Percentiles rank a stretch among this genome's conserved stretches.
Conservation (phyloP, 2,797 vertebrate genomes). For the Microctenopoma stevenorrisi region DNA sequence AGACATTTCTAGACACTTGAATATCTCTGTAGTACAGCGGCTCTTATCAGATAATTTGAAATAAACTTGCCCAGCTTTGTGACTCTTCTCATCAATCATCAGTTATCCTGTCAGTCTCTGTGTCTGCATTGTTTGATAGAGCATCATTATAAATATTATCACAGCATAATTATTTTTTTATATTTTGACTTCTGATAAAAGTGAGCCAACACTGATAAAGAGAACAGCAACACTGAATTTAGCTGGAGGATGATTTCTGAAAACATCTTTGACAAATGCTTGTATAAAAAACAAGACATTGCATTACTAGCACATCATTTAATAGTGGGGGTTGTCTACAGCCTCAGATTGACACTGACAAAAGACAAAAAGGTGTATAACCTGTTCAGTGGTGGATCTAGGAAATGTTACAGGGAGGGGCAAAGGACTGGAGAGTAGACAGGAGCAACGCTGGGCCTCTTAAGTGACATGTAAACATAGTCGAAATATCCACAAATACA, state of each 20-base stretch:
- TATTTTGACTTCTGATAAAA: not conserved
- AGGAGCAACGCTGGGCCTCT: too few relatives aligned
- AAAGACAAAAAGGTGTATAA: too few relatives aligned
- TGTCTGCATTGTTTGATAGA: constrained; percentile 33
- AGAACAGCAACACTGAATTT: not conserved
- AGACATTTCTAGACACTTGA: constrained; percentile 28
- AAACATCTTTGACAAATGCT: not conserved
- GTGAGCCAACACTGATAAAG: not conserved
- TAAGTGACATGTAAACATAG: too few relatives aligned
- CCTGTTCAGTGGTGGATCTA: too few relatives aligned
- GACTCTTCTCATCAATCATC: constrained; percentile 66
- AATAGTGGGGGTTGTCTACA: not conserved
- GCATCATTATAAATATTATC: not conserved
- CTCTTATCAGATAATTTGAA: constrained; percentile 75
- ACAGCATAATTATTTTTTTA: not conserved
- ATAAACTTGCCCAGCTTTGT: constrained; percentile 44
- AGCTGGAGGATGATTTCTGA: not conserved
- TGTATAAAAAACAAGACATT: not conserved
- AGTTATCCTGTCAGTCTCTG: constrained; percentile 52
- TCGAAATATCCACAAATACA: too few relatives aligned
- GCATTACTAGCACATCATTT: not conserved
- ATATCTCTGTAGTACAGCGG: constrained; percentile 64
- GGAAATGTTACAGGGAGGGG: too few relatives aligned
- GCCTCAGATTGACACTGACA: too few relatives aligned
- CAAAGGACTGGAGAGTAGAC: too few relatives aligned